These are phyloP conservation scores for Echinarachnius parma DNA, from an alignment of 53 echinoderm and acorn worm genomes.

Conservation along the genomic window DNA sequence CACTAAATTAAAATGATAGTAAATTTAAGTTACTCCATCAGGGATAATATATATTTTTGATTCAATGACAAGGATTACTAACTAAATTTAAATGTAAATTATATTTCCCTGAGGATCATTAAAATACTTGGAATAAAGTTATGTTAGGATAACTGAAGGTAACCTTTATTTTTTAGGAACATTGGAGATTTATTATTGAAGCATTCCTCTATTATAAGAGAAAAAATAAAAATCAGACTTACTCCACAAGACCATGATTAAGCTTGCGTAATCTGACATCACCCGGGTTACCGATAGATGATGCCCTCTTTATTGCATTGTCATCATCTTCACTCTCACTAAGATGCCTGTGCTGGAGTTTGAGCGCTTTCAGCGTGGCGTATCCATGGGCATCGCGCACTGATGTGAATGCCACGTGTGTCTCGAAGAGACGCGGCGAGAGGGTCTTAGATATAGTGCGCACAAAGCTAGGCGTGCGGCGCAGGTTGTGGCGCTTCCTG, in stretches of 20 bases:
- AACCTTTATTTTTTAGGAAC: no score
- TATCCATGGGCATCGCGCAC: conserved; percentile 82
- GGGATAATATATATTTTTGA: no score
- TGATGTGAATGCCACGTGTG: conserved; percentile 83
- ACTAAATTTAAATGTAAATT: no score
- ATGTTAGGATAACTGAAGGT: no score
- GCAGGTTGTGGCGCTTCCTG: conserved; percentile 82
- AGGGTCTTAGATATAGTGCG: conserved; percentile 77
- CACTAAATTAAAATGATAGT: no score
- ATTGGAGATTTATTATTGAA: no score
- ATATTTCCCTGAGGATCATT: no score
- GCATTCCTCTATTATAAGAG: no score
- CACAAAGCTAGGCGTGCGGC: conserved; percentile 91
- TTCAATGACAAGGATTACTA: no score
- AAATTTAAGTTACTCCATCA: no score
- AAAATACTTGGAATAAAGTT: no score
- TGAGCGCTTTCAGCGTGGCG: conserved; percentile 80
- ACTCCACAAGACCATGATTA: conserved; percentile 56
- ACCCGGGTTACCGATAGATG: conserved; percentile 56
- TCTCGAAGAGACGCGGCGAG: conserved; percentile 78
- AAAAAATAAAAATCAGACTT: conserved; percentile 37
- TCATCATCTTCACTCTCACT: conserved; percentile 27
- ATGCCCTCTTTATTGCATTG: conserved; percentile 22
- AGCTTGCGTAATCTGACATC: conserved; percentile 47
- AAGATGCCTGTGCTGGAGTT: conserved; percentile 51